phyloP scores from a whole-genome alignment of 2,888 invertebrate species.

The Nephrotoma guestfalica region DNA sequence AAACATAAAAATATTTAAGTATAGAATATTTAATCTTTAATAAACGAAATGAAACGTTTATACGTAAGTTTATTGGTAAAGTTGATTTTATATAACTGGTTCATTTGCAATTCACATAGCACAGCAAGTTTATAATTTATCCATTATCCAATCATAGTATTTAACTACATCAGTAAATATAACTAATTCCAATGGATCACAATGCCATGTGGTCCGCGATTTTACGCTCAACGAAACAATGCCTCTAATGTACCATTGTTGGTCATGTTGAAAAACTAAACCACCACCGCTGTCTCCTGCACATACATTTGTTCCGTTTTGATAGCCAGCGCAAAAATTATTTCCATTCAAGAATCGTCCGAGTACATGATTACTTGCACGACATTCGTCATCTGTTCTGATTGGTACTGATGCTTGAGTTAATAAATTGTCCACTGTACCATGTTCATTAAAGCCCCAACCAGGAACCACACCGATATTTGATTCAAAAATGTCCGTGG shows the following conservation, averaged over 20 bases:
- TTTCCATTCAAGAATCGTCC: neutral
- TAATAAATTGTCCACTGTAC: neutral
- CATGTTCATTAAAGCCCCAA: neutral
- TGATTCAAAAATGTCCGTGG: neutral
- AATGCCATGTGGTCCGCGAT: constrained; percentile 21
- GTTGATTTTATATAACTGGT: no score
- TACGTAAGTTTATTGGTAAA: no score
- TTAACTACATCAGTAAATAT: constrained; percentile 34
- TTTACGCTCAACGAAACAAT: constrained; percentile 12
- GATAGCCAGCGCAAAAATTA: neutral
- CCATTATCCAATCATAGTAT: constrained; percentile 22
- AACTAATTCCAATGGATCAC: constrained; percentile 33
- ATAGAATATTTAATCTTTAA: no score
- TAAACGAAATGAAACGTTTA: no score
- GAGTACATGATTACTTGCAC: neutral
- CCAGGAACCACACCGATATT: neutral
- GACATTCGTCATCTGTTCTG: neutral
- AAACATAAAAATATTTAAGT: no score
- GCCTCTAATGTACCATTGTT: constrained; percentile 11
- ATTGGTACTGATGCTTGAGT: neutral
- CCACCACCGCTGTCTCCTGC: neutral
- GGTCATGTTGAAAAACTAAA: neutral
- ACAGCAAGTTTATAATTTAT: neutral
- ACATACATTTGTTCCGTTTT: neutral
- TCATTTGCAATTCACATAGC: no score